Conservation (phyloP, 2,797 vertebrate genomes). For the Lithobates sylvaticus region DNA sequence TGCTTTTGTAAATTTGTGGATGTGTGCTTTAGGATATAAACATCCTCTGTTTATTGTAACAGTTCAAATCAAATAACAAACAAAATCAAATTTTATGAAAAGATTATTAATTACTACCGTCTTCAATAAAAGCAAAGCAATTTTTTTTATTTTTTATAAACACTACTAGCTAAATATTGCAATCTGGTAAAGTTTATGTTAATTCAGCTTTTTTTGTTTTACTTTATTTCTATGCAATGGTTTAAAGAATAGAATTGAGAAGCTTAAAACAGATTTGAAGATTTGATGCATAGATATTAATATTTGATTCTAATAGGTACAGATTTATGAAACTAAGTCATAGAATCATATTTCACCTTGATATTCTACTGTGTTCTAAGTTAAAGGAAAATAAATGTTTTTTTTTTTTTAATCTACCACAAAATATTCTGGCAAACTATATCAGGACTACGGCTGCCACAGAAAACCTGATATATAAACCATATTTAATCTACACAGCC, state of each 20-base stretch:
- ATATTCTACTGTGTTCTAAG: constrained; percentile 6
- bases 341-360: constrained; percentile 3
- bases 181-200: background rate
- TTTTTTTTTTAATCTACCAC: background rate
- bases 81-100: too few species aligned
- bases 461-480: background rate
- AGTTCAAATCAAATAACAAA: too few species aligned
- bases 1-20: too few species aligned
- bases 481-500: background rate
- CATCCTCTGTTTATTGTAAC: too few species aligned
- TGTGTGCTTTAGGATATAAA: too few species aligned
- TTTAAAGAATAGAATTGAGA: too few species aligned
- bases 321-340: background rate
- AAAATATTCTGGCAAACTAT: background rate
- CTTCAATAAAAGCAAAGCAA: too few species aligned
- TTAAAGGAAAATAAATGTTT: background rate
- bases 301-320: constrained; percentile 27
- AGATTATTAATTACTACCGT: too few species aligned
- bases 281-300: constrained; percentile 7
- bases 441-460: background rate
- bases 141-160: too few species aligned
- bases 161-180: too few species aligned
- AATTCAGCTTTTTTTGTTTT: background rate
- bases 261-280: background rate
- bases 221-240: background rate